Evolutionary conservation across 2,888 invertebrate species (phyloP).

Genomic region (Pasiphila rectangulata): DNA sequence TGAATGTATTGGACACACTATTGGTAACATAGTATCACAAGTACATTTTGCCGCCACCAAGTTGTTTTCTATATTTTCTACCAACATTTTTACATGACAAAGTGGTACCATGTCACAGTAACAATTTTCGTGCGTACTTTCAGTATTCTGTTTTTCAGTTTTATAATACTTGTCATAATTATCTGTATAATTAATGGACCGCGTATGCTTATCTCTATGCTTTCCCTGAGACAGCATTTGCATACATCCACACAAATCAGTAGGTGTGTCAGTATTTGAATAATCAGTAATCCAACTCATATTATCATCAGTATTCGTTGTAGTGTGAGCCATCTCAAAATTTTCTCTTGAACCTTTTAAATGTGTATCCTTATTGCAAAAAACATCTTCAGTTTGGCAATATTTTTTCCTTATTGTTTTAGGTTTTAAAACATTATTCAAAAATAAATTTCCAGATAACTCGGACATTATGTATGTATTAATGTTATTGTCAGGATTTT

Average conservation of each 20-base stretch:
- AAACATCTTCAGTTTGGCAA: constrained; percentile 33
- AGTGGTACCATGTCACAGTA: constrained; percentile 64
- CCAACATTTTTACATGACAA: constrained; percentile 72
- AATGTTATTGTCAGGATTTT: constrained; percentile 24
- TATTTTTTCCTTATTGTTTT: constrained; percentile 12
- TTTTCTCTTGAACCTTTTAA: constrained; percentile 42
- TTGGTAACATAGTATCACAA: constrained; percentile 58
- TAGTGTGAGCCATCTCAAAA: constrained; percentile 29
- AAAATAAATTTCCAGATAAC: constrained; percentile 8
- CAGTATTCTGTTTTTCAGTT: no score
- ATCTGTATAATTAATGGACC: constrained; percentile 43
- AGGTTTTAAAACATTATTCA: constrained; percentile 13
- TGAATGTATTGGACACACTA: constrained; percentile 65
- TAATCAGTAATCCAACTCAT: constrained; percentile 31
- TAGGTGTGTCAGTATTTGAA: constrained; percentile 31
- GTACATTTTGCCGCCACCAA: constrained; percentile 57
- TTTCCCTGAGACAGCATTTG: constrained; percentile 25
- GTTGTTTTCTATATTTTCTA: constrained; percentile 64
- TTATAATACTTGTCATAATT: no score
- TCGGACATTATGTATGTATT: constrained; percentile 14
- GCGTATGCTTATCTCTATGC: constrained; percentile 36
- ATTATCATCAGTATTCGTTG: constrained; percentile 40
- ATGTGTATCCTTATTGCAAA: constrained; percentile 34
- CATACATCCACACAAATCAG: constrained; percentile 38
- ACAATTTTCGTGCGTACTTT: no score